Evolutionary conservation across 2,797 vertebrate genomes (phyloP).

Genomic region (Phyllotis vaccarum): DNA sequence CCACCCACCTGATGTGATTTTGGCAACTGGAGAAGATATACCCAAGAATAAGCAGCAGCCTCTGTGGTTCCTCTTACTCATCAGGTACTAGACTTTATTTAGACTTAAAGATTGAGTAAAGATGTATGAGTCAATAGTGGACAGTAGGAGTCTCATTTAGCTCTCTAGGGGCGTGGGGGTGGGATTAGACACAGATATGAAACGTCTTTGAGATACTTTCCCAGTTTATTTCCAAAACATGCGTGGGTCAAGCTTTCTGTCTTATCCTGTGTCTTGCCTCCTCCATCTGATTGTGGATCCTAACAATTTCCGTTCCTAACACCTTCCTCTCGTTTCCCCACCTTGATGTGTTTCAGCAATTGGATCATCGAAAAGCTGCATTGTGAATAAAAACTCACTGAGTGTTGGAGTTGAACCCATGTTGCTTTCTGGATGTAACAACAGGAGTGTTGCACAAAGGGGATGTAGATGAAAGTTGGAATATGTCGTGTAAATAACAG

Average conservation of each 20-base stretch:
- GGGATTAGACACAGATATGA: background rate
- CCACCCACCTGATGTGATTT: background rate
- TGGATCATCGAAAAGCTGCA: background rate
- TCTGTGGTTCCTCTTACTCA: background rate
- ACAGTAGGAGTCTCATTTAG: background rate
- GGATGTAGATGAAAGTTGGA: background rate
- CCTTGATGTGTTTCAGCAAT: background rate
- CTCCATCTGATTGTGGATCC: background rate
- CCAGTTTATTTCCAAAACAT: background rate
- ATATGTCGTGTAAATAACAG: background rate
- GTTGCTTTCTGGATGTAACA: background rate
- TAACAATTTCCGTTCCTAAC: background rate
- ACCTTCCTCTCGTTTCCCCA: background rate
- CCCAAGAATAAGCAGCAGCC: background rate
- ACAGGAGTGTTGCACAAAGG: background rate
- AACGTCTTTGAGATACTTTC: background rate
- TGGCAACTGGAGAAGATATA: background rate
- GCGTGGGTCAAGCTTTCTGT: background rate
- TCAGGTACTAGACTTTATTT: slow-evolving; percentile 3
- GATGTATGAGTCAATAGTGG: background rate
- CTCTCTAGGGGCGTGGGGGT: background rate
- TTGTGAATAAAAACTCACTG: slow-evolving; percentile 12
- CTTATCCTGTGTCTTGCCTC: background rate
- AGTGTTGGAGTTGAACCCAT: background rate
- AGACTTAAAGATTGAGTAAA: background rate